Conservation (phyloP, 2,888 invertebrate species). For the Oscheius sp. region DNA sequence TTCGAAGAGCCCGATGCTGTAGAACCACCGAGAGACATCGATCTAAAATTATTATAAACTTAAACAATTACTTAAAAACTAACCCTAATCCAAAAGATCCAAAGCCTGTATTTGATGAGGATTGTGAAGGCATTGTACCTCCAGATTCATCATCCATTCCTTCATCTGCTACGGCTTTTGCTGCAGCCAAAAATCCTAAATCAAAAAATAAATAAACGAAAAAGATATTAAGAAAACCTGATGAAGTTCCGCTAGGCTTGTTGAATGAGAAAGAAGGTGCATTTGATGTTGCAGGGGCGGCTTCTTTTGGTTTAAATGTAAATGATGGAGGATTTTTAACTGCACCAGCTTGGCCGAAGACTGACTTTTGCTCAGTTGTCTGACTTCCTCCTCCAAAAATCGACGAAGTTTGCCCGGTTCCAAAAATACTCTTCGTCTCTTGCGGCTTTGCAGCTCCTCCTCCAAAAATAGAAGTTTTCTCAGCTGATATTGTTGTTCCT, state of each 20-base stretch:
- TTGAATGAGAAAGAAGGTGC: conserved; percentile 4
- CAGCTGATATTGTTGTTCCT: not conserved
- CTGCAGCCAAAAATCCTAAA: conserved; percentile 17
- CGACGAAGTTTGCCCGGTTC: not conserved
- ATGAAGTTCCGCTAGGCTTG: conserved; percentile 3
- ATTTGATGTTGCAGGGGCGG: not conserved
- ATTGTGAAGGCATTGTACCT: too few relatives aligned
- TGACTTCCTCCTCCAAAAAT: not conserved
- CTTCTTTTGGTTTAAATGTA: conserved; percentile 1
- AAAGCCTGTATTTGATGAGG: too few relatives aligned
- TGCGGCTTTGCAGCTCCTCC: not conserved
- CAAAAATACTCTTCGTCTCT: not conserved
- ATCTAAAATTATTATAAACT: not conserved
- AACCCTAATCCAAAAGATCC: conserved; percentile 18
- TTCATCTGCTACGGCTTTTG: conserved; percentile 11
- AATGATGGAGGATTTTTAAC: too few relatives aligned
- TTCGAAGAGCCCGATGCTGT: not conserved
- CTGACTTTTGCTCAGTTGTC: not conserved
- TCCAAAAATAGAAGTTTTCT: not conserved
- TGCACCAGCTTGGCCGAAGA: too few relatives aligned
- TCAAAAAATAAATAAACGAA: not conserved
- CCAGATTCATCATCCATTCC: conserved; percentile 23
- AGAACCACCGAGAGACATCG: not conserved
- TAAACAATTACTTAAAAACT: not conserved
- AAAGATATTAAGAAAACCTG: not conserved